Percentiles rank a stretch among this genome's conserved stretches.
These are phyloP conservation scores for Bellardia bayeri DNA, from an alignment of 2,888 invertebrate species.

Conservation along the genomic window DNA sequence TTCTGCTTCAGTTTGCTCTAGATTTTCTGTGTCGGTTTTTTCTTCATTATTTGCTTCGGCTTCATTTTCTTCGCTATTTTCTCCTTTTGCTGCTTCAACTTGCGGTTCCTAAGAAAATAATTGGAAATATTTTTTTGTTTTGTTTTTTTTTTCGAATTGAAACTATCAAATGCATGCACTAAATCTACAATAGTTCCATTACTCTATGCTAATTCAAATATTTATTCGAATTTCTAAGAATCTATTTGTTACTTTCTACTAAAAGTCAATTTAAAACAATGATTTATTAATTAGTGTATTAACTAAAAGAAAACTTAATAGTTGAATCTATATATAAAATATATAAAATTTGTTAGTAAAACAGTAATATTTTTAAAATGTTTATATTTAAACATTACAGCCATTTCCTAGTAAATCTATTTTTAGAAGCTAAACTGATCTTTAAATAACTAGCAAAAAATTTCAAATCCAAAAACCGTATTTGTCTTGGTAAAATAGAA, in stretches of 20 bases:
- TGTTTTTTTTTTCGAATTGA: slow-evolving; percentile 38
- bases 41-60: slow-evolving; percentile 2
- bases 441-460: too few relatives aligned
- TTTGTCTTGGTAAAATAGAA: too few relatives aligned
- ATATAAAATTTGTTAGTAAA: too few relatives aligned
- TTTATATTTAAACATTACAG: too few relatives aligned
- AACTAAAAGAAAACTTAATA: too few relatives aligned
- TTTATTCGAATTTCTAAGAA: neutral
- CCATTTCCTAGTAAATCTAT: too few relatives aligned
- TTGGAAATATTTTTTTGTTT: slow-evolving; percentile 52
- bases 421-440: too few relatives aligned
- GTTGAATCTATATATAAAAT: too few relatives aligned
- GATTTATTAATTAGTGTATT: too few relatives aligned
- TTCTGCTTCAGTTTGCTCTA: slow-evolving; percentile 12
- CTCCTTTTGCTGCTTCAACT: slow-evolving; percentile 27
- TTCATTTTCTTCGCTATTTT: slow-evolving; percentile 5
- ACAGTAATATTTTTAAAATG: too few relatives aligned
- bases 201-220: neutral
- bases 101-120: slow-evolving; percentile 69
- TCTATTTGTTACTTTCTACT: neutral
- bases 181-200: neutral
- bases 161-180: slow-evolving; percentile 34
- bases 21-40: neutral
- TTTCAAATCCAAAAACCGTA: too few relatives aligned
- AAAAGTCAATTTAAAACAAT: neutral